Evolutionary conservation across 2,888 invertebrate genomes (phyloP), one percentile per base, ranked within the genome.

Genomic region (Zygaena filipendulae): DNA sequence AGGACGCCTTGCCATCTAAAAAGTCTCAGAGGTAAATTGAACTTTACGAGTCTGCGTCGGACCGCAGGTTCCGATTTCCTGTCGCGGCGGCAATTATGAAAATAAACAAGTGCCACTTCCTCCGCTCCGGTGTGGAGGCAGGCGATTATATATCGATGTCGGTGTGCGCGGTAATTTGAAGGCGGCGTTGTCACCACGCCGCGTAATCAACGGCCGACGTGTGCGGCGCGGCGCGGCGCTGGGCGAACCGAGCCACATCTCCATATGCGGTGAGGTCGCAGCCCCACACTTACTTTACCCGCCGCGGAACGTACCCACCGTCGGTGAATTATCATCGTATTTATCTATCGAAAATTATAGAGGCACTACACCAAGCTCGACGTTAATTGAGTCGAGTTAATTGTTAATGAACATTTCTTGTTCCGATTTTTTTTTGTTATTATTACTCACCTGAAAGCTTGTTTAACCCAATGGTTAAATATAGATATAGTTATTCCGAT

Each of bases 61-160:
- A n/a, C n/a, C n/a, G n/a, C n/a, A n/a, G 16, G 16, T 16, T 16
- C 49, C 50, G 47, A 60, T 68, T 77, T 75, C 72, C 74, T 72
- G 63, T n/a, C n/a, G n/a, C 38, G 57, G 47, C 45, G 55, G 56
- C 59, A 69, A 72, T 77, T 75, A 70, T 56, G 60, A 66, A 66
- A 71, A 68, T 74, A 71, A 75, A 75, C 69, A 75, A 64, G 71
- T 72, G 69, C 71, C 64, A 67, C 75, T 77, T 77, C 77, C 75
- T 75, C 54, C 49, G 59, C 75, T 75, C 54, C 49, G 59, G 43
- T 44, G 48, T 53, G 53, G 46, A 55, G 59, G 59, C 54, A 57
- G 52, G 53, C 62, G 58, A 61, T 66, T 59, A 57, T 55, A 49
- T 42, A 43, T 44, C 47, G 41, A 38, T 46, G 54, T 48, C 54